These are phyloP conservation scores for Ectropis grisescens DNA, from an alignment of 1,140 invertebrate genomes.

Conservation along the genomic window DNA sequence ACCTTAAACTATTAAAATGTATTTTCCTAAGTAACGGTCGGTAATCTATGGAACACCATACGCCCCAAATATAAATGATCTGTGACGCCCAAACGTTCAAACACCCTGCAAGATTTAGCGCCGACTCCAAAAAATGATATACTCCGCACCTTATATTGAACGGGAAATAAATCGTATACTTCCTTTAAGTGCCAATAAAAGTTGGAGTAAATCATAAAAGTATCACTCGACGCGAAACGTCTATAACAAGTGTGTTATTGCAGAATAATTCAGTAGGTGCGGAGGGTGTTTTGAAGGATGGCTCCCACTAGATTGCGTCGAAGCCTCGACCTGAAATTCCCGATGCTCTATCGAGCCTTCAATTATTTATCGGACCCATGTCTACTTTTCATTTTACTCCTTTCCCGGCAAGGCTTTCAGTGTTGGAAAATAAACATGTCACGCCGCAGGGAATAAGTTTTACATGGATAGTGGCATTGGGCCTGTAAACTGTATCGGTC, in stretches of 20 bases:
- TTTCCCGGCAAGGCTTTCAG: slow-evolving; percentile 44
- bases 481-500: slow-evolving; percentile 28
- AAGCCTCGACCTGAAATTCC: slow-evolving; percentile 44
- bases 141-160: slow-evolving; percentile 61
- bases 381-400: slow-evolving; percentile 67
- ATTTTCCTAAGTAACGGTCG: no score
- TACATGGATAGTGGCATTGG: slow-evolving; percentile 31
- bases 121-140: slow-evolving; percentile 57
- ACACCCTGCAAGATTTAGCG: slow-evolving; percentile 34
- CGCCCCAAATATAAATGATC: slow-evolving; percentile 38
- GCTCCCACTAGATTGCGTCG: slow-evolving; percentile 45
- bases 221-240: slow-evolving; percentile 61
- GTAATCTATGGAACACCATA: slow-evolving; percentile 15
- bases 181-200: slow-evolving; percentile 69
- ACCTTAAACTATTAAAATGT: no score
- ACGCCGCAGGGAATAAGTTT: slow-evolving; percentile 34
- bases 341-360: slow-evolving; percentile 60
- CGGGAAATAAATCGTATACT: slow-evolving; percentile 65
- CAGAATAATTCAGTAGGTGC: slow-evolving; percentile 61
- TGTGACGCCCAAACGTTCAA: slow-evolving; percentile 35
- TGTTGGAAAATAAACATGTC: slow-evolving; percentile 48
- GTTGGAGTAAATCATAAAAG: slow-evolving; percentile 69
- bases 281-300: slow-evolving; percentile 54
- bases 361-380: slow-evolving; percentile 67
- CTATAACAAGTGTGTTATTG: slow-evolving; percentile 68